Conservation (phyloP, 2,113 vertebrate genomes). For the Synchiropus splendidus region DNA sequence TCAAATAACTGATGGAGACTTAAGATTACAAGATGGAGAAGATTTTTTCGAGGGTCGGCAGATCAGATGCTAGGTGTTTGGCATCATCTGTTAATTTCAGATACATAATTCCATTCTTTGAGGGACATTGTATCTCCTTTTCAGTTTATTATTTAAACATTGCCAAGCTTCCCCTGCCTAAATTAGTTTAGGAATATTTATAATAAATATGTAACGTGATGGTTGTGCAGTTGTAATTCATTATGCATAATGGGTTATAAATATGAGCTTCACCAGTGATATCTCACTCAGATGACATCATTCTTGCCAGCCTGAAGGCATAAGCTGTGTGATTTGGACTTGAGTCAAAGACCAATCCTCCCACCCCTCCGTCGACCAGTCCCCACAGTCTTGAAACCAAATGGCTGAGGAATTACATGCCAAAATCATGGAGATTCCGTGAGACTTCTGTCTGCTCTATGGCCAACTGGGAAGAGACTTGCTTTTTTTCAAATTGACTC, state of each 20-base stretch:
- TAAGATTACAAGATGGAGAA: constrained; percentile 41
- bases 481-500: too few relatives aligned
- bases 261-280: constrained; percentile 43
- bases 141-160: constrained; percentile 15
- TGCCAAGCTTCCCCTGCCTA: constrained; percentile 29
- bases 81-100: constrained; percentile 44
- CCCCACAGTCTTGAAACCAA: constrained; percentile 40
- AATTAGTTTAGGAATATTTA: constrained; percentile 29
- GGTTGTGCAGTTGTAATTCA: constrained; percentile 30
- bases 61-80: constrained; percentile 20
- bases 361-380: constrained; percentile 16
- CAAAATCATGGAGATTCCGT: too few relatives aligned
- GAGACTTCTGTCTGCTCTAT: constrained; percentile 28
- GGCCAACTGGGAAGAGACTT: constrained; percentile 34
- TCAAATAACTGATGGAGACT: constrained; percentile 31
- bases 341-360: constrained; percentile 32
- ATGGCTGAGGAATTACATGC: constrained; percentile 48
- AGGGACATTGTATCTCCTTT: constrained; percentile 20
- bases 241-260: constrained; percentile 56
- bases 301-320: constrained; percentile 50
- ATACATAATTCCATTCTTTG: constrained; percentile 19
- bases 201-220: too few relatives aligned
- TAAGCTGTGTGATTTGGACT: constrained; percentile 56
- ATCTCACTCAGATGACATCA: constrained; percentile 53
- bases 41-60: constrained; percentile 32